Percentiles rank a stretch among this genome's conserved stretches.
These are phyloP conservation scores for Hypothenemus hampei DNA, from an alignment of 1,140 invertebrate species.

Conservation along the genomic window DNA sequence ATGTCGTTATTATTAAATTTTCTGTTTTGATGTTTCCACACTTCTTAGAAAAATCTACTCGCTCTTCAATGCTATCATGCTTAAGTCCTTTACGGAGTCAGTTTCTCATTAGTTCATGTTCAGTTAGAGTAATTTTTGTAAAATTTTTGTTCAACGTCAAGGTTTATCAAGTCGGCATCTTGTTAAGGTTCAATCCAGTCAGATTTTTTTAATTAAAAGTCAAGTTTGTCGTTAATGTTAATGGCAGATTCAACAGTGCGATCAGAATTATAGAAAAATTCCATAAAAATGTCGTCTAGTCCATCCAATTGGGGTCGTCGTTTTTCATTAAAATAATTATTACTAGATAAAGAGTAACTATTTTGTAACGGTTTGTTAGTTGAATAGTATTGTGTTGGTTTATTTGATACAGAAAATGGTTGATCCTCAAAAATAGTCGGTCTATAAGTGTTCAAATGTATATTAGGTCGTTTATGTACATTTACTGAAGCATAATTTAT, in stretches of 20 bases:
- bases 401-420: conserved; percentile 21
- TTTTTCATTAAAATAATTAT: no score
- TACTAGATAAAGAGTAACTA: no score
- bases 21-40: no score
- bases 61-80: no score
- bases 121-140: no score
- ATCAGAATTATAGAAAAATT: conserved; percentile 24
- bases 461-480: conserved; percentile 24
- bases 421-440: conserved; percentile 18
- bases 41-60: no score
- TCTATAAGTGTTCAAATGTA: not conserved
- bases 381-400: not conserved
- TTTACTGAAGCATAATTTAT: not conserved
- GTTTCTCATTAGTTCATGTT: no score
- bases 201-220: no score
- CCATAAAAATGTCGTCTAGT: conserved; percentile 25
- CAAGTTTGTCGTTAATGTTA: conserved; percentile 48
- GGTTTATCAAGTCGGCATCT: not conserved
- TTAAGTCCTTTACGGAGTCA: no score
- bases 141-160: no score
- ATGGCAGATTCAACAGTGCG: not conserved
- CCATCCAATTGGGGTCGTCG: not conserved
- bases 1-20: no score
- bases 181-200: not conserved
- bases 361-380: conserved; percentile 3